Evolutionary conservation across 1,140 invertebrate genomes (phyloP).

Genomic region (Propsilocerus akamusi): DNA sequence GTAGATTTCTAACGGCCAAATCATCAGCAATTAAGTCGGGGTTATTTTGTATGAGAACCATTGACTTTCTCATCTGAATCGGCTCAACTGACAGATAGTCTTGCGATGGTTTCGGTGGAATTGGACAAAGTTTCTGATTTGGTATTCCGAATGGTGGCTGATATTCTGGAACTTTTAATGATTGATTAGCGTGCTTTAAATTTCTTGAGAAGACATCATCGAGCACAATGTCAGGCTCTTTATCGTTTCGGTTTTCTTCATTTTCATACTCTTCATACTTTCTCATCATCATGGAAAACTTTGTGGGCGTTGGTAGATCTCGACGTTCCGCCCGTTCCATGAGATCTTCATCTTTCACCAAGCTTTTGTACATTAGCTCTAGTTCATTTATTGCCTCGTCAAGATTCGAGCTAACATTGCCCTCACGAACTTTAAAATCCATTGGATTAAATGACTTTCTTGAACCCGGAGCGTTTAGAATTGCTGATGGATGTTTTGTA

Average conservation of each 20-base stretch:
- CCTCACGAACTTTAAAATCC: background rate
- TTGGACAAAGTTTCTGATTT: constrained; percentile 38
- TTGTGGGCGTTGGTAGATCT: constrained; percentile 31
- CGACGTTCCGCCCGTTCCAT: constrained; percentile 55
- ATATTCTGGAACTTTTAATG: constrained; percentile 48
- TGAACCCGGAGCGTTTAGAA: constrained; percentile 5
- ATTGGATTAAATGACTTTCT: background rate
- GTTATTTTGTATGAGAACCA: constrained; percentile 31
- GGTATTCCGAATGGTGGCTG: constrained; percentile 83
- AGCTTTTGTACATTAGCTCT: constrained; percentile 73
- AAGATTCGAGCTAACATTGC: constrained; percentile 32
- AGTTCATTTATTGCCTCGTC: constrained; percentile 74
- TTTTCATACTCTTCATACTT: constrained; percentile 24
- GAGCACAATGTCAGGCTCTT: constrained; percentile 59
- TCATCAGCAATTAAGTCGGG: constrained; percentile 76
- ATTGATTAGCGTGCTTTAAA: constrained; percentile 53
- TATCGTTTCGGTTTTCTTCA: constrained; percentile 25
- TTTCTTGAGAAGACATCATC: constrained; percentile 73
- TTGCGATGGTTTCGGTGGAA: constrained; percentile 49
- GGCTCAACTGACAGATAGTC: constrained; percentile 68
- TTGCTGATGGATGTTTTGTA: constrained; percentile 9
- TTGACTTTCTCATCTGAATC: constrained; percentile 14
- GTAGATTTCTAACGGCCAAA: constrained; percentile 60
- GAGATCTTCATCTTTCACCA: constrained; percentile 64
- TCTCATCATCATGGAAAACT: constrained; percentile 19